phyloP scores from a whole-genome alignment of 2,113 vertebrate genomes.

The Eublepharis macularius region DNA sequence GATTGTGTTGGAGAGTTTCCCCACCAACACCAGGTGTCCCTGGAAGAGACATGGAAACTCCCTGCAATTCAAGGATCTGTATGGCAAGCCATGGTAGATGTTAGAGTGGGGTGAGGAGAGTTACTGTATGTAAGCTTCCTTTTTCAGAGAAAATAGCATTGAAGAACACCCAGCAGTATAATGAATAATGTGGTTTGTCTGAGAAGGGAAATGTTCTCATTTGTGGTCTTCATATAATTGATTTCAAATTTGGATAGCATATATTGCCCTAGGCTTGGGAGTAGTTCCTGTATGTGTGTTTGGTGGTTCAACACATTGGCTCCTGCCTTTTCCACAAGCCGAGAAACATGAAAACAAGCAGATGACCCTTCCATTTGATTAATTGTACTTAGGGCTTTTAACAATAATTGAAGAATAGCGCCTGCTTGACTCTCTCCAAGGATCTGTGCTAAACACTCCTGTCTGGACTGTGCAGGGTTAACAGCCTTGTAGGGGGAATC shows the following conservation, averaged over 20 bases:
- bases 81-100: neutral
- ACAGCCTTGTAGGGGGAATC: neutral
- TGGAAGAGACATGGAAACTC: neutral
- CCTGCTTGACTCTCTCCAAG: neutral
- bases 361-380: neutral
- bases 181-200: neutral
- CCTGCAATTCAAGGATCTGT: neutral
- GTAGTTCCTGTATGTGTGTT: neutral
- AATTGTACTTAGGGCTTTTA: neutral
- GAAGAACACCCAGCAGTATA: neutral
- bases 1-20: neutral
- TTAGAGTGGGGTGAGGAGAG: neutral
- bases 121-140: neutral
- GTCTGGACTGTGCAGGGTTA: neutral
- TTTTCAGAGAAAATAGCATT: neutral
- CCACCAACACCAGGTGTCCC: neutral
- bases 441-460: neutral
- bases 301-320: neutral
- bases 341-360: neutral
- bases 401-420: neutral
- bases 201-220: neutral
- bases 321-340: neutral
- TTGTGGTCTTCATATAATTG: neutral
- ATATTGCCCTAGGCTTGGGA: neutral
- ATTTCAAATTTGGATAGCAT: neutral